A percentile compares a stretch with the other conserved stretches of the same genome.
Evolutionary conservation across 2,797 vertebrate species (phyloP).

Genomic region (Danionella dracula): DNA sequence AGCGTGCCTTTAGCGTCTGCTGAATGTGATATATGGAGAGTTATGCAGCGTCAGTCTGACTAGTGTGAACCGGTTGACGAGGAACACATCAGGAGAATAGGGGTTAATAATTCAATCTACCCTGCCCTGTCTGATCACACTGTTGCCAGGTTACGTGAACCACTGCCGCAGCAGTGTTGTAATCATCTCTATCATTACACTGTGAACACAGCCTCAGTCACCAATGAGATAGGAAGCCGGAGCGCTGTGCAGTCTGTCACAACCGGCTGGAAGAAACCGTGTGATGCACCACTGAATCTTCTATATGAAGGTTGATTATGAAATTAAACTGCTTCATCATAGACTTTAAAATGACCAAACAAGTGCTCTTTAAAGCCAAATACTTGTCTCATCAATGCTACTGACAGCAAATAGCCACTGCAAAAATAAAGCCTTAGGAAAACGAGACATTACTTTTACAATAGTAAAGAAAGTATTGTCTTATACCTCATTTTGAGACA

Average conservation of each 20-base stretch:
- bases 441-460: too few relatives aligned
- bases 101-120: conserved; percentile 45
- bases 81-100: conserved; percentile 30
- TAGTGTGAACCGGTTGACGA: neutral
- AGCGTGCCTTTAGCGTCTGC: neutral
- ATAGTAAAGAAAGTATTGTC: too few relatives aligned
- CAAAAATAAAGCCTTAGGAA: too few relatives aligned
- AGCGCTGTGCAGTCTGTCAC: conserved; percentile 22
- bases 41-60: conserved; percentile 14
- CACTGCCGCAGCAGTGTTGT: conserved; percentile 32
- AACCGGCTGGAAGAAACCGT: conserved; percentile 20
- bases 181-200: conserved; percentile 39
- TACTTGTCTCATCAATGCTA: conserved; percentile 50
- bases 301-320: neutral
- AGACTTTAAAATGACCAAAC: neutral
- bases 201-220: conserved; percentile 30
- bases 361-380: neutral
- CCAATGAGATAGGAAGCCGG: conserved; percentile 29
- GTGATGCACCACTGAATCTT: neutral
- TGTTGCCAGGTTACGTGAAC: conserved; percentile 38
- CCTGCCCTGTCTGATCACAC: conserved; percentile 32
- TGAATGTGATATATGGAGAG: neutral
- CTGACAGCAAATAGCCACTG: too few relatives aligned
- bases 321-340: neutral
- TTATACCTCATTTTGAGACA: too few relatives aligned